phyloP scores from a whole-genome alignment of 2,797 vertebrate genomes.

The Melanotaenia pygmaea region DNA sequence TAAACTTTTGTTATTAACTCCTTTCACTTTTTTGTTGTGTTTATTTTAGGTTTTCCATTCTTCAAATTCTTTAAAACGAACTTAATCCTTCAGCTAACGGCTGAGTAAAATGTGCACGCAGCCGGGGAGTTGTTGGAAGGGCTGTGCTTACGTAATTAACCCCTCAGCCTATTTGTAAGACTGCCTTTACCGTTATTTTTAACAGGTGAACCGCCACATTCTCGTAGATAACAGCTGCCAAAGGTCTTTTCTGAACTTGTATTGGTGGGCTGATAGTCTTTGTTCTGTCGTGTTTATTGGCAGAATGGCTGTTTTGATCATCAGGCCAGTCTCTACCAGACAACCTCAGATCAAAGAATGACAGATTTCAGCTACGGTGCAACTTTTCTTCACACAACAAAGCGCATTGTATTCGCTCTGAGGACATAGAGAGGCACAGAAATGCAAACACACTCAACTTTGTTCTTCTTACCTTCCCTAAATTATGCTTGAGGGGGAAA shows the following conservation, averaged over 20 bases:
- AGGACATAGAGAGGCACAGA: not conserved
- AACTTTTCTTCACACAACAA: slow-evolving; percentile 44
- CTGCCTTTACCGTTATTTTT: slow-evolving; percentile 81
- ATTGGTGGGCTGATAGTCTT: slow-evolving; percentile 39
- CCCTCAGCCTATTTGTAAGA: slow-evolving; percentile 54
- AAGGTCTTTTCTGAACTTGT: slow-evolving; percentile 37
- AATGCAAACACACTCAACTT: not conserved
- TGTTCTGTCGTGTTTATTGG: slow-evolving; percentile 61
- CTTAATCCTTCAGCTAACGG: slow-evolving; percentile 6
- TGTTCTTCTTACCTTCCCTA: not conserved
- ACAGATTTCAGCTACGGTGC: slow-evolving; percentile 21
- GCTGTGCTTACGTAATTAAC: slow-evolving; percentile 74
- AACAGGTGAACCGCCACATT: slow-evolving; percentile 73
- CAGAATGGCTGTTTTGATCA: slow-evolving; percentile 28
- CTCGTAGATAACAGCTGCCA: not conserved
- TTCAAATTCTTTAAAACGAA: slow-evolving; percentile 11
- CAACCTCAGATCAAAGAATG: slow-evolving; percentile 1
- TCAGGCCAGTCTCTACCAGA: slow-evolving; percentile 11
- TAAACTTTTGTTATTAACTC: not conserved
- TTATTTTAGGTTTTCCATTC: not conserved
- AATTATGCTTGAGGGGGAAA: not conserved
- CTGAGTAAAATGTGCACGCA: slow-evolving; percentile 12
- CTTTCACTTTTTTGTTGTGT: not conserved
- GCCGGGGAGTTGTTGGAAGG: slow-evolving; percentile 37
- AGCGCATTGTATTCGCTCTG: slow-evolving; percentile 1